phyloP scores from a whole-genome alignment of 1,140 invertebrate genomes.

The Caenorhabditis inopinata region DNA sequence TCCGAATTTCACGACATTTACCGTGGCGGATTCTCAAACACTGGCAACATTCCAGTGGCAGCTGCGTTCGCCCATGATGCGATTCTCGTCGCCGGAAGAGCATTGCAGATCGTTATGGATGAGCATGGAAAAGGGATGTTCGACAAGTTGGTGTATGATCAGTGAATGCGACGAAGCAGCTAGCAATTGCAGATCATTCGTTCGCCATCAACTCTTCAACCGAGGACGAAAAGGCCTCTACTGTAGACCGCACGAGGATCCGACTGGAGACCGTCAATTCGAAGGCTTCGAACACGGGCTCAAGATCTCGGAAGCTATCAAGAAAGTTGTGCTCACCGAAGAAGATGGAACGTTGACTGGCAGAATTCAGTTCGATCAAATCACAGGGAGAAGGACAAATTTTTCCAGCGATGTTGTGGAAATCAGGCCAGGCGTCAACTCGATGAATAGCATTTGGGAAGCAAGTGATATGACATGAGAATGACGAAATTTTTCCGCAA shows the following conservation, averaged over 20 bases:
- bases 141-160: slow-evolving; percentile 4
- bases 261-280: slow-evolving; percentile 57
- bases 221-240: slow-evolving; percentile 45
- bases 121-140: slow-evolving; percentile 39
- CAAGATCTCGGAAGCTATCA: slow-evolving; percentile 54
- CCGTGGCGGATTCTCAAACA: slow-evolving; percentile 5
- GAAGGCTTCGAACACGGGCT: slow-evolving; percentile 63
- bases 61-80: slow-evolving; percentile 48
- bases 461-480: neutral
- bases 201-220: slow-evolving; percentile 54
- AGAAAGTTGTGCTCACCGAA: slow-evolving; percentile 39
- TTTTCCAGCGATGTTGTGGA: slow-evolving; percentile 50
- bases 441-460: slow-evolving; percentile 43
- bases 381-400: slow-evolving; percentile 59
- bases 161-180: too few relatives aligned
- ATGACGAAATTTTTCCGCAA: neutral
- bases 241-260: slow-evolving; percentile 42
- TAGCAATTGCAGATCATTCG: slow-evolving; percentile 40
- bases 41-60: slow-evolving; percentile 22
- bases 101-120: slow-evolving; percentile 26
- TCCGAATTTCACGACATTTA: slow-evolving; percentile 8
- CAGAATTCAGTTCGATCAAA: slow-evolving; percentile 60
- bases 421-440: slow-evolving; percentile 34
- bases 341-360: slow-evolving; percentile 60
- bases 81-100: slow-evolving; percentile 40